A percentile compares a stretch with the other conserved stretches of the same genome.
phyloP scores from a whole-genome alignment of 1,140 invertebrate genomes.

The Drosophila orena region DNA sequence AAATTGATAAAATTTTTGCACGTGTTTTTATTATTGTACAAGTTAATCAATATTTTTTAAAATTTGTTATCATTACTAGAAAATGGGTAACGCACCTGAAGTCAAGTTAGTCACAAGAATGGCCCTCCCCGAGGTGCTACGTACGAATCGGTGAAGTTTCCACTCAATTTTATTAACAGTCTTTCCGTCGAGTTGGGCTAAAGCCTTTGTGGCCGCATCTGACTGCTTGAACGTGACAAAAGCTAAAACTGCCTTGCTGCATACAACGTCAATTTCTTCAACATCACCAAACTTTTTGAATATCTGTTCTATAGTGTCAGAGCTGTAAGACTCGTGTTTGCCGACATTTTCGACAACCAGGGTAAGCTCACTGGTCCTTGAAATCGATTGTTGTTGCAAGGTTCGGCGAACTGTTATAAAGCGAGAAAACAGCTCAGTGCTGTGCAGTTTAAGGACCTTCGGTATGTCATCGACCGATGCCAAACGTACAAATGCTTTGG shows the following conservation, averaged over 20 bases:
- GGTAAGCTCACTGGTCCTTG: conserved; percentile 30
- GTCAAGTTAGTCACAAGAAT: conserved; percentile 54
- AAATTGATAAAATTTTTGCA: neutral
- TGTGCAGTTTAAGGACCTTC: conserved; percentile 53
- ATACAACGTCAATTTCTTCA: conserved; percentile 42
- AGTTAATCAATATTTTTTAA: no score
- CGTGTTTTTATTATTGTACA: no score
- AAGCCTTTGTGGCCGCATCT: conserved; percentile 47
- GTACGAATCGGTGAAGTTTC: conserved; percentile 38
- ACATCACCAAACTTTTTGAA: conserved; percentile 68
- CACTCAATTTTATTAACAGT: conserved; percentile 47
- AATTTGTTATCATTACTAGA: no score
- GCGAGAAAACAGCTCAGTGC: conserved; percentile 46
- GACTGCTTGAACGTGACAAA: conserved; percentile 59
- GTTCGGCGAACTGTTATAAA: conserved; percentile 54
- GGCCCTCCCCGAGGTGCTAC: conserved; percentile 2
- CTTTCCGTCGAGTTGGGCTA: conserved; percentile 54
- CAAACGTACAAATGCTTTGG: conserved; percentile 54
- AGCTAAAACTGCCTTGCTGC: conserved; percentile 44
- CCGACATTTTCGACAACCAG: conserved; percentile 48
- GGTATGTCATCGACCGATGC: neutral
- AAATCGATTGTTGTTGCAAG: neutral
- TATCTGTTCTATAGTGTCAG: conserved; percentile 40
- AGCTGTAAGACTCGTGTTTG: conserved; percentile 35
- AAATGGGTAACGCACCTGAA: conserved; percentile 22